Evolutionary conservation across 2,888 invertebrate genomes (phyloP).

Genomic region (Clostera curtula): DNA sequence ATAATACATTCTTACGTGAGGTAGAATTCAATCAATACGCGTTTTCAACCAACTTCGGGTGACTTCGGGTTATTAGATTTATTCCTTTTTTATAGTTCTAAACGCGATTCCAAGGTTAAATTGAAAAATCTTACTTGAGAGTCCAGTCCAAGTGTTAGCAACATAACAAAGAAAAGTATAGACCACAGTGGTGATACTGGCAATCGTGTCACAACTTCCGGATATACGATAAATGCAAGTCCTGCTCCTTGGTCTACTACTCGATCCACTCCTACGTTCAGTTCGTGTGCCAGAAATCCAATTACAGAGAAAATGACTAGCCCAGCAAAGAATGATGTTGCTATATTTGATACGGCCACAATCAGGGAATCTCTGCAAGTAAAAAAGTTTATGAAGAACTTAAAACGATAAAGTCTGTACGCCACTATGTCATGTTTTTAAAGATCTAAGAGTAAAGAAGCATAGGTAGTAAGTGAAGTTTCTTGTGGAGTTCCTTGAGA

Average conservation of each 20-base stretch:
- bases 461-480: too few relatives aligned
- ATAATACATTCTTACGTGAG: conserved; percentile 3
- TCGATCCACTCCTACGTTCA: conserved; percentile 78
- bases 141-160: conserved; percentile 82
- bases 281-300: conserved; percentile 85
- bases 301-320: conserved; percentile 88
- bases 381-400: conserved; percentile 4
- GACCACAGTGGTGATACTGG: conserved; percentile 89
- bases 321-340: conserved; percentile 87
- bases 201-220: conserved; percentile 85
- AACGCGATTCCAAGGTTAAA: conserved; percentile 1
- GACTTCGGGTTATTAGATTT: too few relatives aligned
- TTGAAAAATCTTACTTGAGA: conserved; percentile 67
- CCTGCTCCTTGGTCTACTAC: conserved; percentile 87
- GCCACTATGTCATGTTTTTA: too few relatives aligned
- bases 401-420: too few relatives aligned
- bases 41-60: too few relatives aligned
- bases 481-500: too few relatives aligned
- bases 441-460: too few relatives aligned
- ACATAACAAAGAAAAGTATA: conserved; percentile 86
- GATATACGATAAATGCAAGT: conserved; percentile 89
- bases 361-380: conserved; percentile 81
- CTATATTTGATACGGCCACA: conserved; percentile 84
- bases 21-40: too few relatives aligned
- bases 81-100: too few relatives aligned